Percentiles rank a stretch among this genome's conserved stretches.
These are phyloP conservation scores for Centruroides sculpturatus DNA, from an alignment of 1,140 invertebrate genomes.

Conservation along the genomic window DNA sequence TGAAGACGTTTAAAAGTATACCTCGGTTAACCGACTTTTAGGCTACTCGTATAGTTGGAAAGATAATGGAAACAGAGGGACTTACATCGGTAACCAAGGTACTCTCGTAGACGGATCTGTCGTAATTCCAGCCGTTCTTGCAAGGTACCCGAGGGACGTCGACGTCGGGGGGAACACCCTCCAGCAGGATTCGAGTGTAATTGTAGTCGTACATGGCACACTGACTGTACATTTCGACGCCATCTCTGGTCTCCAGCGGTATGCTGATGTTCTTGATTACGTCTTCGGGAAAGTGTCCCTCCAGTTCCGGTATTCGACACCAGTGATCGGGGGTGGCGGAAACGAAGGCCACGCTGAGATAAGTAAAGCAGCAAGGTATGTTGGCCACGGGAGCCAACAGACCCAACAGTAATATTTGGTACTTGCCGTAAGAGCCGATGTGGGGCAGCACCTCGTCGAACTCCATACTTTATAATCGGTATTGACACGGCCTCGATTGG, in stretches of 20 bases:
- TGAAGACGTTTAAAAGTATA: no score
- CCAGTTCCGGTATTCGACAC: slow-evolving; percentile 53
- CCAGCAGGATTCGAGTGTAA: slow-evolving; percentile 10
- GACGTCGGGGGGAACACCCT: not conserved
- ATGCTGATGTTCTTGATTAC: not conserved
- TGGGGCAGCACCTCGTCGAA: slow-evolving; percentile 70
- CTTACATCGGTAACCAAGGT: slow-evolving; percentile 30
- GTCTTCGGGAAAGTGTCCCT: slow-evolving; percentile 23
- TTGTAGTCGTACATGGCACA: slow-evolving; percentile 16
- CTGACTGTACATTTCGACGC: not conserved
- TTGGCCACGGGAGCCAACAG: slow-evolving; percentile 57
- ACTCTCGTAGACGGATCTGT: slow-evolving; percentile 24
- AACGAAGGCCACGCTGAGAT: slow-evolving; percentile 62
- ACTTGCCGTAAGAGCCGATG: slow-evolving; percentile 72
- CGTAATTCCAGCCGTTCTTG: slow-evolving; percentile 27
- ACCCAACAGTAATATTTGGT: slow-evolving; percentile 68
- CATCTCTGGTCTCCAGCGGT: not conserved
- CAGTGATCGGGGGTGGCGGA: slow-evolving; percentile 62
- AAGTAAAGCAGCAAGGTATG: slow-evolving; percentile 48
- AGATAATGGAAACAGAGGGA: not conserved
- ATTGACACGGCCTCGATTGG: no score
- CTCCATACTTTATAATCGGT: slow-evolving; percentile 29
- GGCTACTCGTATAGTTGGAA: no score
- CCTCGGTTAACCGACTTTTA: no score
- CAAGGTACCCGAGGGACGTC: slow-evolving; percentile 15